Evolutionary conservation across 2,888 invertebrate species (phyloP), one percentile per base, ranked within the genome.

Genomic region (Osmoderma eremita): DNA sequence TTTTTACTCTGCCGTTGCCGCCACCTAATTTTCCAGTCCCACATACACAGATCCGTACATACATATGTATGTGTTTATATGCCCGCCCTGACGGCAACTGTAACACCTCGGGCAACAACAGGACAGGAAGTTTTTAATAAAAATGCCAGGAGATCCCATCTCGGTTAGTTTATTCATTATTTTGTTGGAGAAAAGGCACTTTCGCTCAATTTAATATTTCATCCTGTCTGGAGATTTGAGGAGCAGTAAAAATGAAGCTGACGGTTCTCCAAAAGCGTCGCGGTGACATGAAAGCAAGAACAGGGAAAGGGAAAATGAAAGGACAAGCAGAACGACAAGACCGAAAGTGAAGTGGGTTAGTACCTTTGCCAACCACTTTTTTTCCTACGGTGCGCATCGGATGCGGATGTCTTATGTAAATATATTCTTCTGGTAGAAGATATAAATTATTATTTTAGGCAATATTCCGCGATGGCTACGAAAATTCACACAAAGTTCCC

Each of bases 131-230:
- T 45, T 61, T 61, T 61, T 61, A 61, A 61, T 61, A 61, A 61
- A 48, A 61, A 61, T 45, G 45, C 58, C 45, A 45, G 58, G 45
- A n/a, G 30, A 10, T 15, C 58, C 45, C 15, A 61, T 48, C 58
- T 61, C 58, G 58, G 58, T 61, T 61, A 61, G 58, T 61, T 61
- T 61, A 61, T 61, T 61, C 58, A 61, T 61, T 61, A 61, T 61
- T 61, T 61, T 61, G 45, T 36, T 17, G 45, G 45, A 61, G 58
- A 61, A 61, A 61, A 61, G 58, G 58, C 45, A 61, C 58, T 61
- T 61, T 61, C 48, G 45, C 58, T 61, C 58, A 61, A 61, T 61
- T 61, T 61, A 61, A 61, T 61, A 61, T 61, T 61, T 61, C 58
- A 61, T 61, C 58, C 36, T 61, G 58, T 61, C 58, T 61, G 30